Percentiles rank a stretch among this genome's conserved stretches.
Conservation (phyloP, 2,797 vertebrate genomes). For the Harpagifer antarcticus region DNA sequence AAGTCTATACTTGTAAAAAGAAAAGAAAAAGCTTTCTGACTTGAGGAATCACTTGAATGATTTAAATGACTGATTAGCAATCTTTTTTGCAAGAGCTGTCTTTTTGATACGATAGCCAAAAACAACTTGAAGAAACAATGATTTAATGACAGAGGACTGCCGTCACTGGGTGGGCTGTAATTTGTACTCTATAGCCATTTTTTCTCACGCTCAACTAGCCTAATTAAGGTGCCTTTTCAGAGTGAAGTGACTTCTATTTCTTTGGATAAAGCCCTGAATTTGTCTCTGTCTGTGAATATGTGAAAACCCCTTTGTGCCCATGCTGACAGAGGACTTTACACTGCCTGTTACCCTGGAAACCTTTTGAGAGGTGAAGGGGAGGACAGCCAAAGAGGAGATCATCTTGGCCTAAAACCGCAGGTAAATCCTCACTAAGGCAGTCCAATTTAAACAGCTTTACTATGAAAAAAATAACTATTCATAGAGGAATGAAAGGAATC, state of each 20-base stretch:
- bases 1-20: constrained; percentile 32
- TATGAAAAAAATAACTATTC: constrained; percentile 61
- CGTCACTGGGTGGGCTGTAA: constrained; percentile 58
- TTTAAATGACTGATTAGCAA: constrained; percentile 45
- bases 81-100: constrained; percentile 30
- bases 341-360: constrained; percentile 82
- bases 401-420: constrained; percentile 77
- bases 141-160: constrained; percentile 52
- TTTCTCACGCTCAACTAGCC: constrained; percentile 72
- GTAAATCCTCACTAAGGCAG: constrained; percentile 74
- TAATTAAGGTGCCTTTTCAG: constrained; percentile 79
- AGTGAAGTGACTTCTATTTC: constrained; percentile 79
- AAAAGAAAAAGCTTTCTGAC: constrained; percentile 29
- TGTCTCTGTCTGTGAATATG: constrained; percentile 75
- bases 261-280: constrained; percentile 76
- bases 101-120: constrained; percentile 42
- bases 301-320: constrained; percentile 72
- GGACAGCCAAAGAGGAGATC: constrained; percentile 84
- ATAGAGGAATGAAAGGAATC: constrained; percentile 45
- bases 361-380: constrained; percentile 80
- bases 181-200: constrained; percentile 71
- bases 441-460: constrained; percentile 77
- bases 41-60: constrained; percentile 51
- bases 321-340: constrained; percentile 71
- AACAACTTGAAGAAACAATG: constrained; percentile 59